Conservation (phyloP, 2,797 vertebrate species). For the Pogonophryne albipinna region DNA sequence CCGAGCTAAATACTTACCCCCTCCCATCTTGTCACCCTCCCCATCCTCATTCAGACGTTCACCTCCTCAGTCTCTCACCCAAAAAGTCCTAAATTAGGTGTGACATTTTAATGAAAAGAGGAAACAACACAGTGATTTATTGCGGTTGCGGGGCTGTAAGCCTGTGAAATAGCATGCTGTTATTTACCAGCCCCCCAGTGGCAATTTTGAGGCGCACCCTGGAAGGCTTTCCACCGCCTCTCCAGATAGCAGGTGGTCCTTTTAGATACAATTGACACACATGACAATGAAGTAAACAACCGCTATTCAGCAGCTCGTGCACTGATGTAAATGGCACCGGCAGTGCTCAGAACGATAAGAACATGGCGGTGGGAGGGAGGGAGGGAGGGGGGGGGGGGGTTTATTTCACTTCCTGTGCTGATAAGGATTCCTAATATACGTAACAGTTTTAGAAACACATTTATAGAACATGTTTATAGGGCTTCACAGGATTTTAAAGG, state of each 20-base stretch:
- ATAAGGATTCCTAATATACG: constrained; percentile 17
- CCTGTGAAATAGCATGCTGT: constrained; percentile 69
- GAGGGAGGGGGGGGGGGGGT: background rate
- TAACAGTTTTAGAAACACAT: background rate
- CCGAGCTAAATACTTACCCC: constrained; percentile 37
- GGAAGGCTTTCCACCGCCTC: constrained; percentile 50
- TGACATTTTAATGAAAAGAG: constrained; percentile 79
- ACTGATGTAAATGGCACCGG: constrained; percentile 49
- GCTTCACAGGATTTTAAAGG: too few relatives aligned
- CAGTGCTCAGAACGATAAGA: constrained; percentile 36
- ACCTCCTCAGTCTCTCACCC: constrained; percentile 37
- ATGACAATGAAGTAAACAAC: constrained; percentile 73
- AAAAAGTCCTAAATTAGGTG: constrained; percentile 75
- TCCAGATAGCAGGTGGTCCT: constrained; percentile 74
- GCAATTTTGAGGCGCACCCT: constrained; percentile 67
- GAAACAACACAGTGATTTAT: constrained; percentile 64
- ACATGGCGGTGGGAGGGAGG: background rate
- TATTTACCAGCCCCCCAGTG: constrained; percentile 71
- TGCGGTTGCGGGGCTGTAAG: constrained; percentile 28
- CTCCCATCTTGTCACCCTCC: constrained; percentile 32
- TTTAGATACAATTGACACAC: constrained; percentile 69
- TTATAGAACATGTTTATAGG: background rate
- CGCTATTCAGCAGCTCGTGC: constrained; percentile 46
- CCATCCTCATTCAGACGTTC: constrained; percentile 32
- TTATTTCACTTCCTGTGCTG: constrained; percentile 17